Conservation (phyloP, 2,113 vertebrate species). For the Mola mola region DNA sequence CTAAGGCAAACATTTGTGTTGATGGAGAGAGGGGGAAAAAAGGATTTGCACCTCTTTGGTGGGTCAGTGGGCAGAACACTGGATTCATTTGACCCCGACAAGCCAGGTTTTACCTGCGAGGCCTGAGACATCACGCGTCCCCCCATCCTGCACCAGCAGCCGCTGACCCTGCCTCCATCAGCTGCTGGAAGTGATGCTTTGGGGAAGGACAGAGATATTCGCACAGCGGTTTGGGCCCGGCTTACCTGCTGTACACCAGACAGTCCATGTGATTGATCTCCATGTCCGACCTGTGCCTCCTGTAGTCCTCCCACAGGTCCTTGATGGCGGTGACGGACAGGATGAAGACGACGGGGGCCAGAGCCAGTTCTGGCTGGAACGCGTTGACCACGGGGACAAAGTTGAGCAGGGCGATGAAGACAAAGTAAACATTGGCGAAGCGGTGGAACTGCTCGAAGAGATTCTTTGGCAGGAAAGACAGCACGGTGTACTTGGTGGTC, state of each 20-base stretch:
- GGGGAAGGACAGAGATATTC: too few species aligned
- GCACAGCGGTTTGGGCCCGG: too few species aligned
- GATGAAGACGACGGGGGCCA: conserved; percentile 95
- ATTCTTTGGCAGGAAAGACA: conserved; percentile 97
- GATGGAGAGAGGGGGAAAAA: not conserved
- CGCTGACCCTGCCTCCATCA: not conserved
- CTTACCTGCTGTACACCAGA: conserved; percentile 94
- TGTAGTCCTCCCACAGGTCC: conserved; percentile 97
- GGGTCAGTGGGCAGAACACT: not conserved
- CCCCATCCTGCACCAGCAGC: too few species aligned
- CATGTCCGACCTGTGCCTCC: conserved; percentile 91
- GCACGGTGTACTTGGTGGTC: conserved; percentile 95
- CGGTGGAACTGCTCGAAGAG: conserved; percentile 97
- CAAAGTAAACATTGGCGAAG: conserved; percentile 97
- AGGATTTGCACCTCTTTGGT: conserved; percentile 9
- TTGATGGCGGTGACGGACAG: conserved; percentile 95
- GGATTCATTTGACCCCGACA: not conserved
- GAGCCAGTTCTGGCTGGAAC: conserved; percentile 93
- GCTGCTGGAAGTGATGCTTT: too few species aligned
- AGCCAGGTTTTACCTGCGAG: not conserved
- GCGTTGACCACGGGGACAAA: conserved; percentile 93
- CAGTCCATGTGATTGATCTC: conserved; percentile 98
- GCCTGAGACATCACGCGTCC: not conserved
- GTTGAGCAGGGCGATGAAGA: conserved; percentile 94
- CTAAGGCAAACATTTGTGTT: not conserved